Evolutionary conservation across 64 coral and sea anemone species (phyloP), one percentile per base, ranked within the genome.

Genomic region (Acropora tenuis): DNA sequence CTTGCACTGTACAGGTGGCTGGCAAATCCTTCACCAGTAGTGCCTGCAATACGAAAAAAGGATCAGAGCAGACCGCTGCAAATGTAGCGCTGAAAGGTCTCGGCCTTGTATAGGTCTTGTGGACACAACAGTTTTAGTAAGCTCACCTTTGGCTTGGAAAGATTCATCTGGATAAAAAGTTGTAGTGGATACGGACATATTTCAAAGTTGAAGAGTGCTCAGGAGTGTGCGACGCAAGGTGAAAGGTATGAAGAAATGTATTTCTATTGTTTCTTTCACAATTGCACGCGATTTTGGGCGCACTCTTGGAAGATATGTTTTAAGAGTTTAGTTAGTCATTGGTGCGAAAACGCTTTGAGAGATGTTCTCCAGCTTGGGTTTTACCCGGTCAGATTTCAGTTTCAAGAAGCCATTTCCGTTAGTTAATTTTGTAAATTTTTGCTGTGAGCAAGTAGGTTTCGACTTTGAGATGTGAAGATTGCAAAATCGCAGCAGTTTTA

Each of bases 41-140:
- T 6, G 88, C 88, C 11, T 93, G 92, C 47, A 95, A 96, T 52
- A 93, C 94, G 7, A 99, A 96, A 78, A 99, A 99, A 80, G 91
- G 91, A 7, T 88, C 97, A 0, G 97, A 99, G 89, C 97, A 99
- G 89, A 96, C 59, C n/a, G 97, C 92, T 0, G 97, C 95, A 2
- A 88, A 74, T 66, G 73, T 97, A 20, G 95, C 95, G 10, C 85
- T 97, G 2, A 83, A 94, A 75, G 79, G 76, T 5, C 74, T 97
- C 59, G 95, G 95, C 9, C 83, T 97, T 69, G 40, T 94, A 52
- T 82, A 90, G 68, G 68, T 48, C 0, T 71, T 20, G 68, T 10
- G 45, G 41, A 89, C 48, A 63, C 47, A 68, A 15, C 52, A 84
- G 30, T 30, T 30, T 30, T 30, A 30, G 30, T 30, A 30, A 30